Evolutionary conservation across 1,140 invertebrate species (phyloP), one percentile per base, ranked within the genome.

Genomic region (Drusus annulatus): DNA sequence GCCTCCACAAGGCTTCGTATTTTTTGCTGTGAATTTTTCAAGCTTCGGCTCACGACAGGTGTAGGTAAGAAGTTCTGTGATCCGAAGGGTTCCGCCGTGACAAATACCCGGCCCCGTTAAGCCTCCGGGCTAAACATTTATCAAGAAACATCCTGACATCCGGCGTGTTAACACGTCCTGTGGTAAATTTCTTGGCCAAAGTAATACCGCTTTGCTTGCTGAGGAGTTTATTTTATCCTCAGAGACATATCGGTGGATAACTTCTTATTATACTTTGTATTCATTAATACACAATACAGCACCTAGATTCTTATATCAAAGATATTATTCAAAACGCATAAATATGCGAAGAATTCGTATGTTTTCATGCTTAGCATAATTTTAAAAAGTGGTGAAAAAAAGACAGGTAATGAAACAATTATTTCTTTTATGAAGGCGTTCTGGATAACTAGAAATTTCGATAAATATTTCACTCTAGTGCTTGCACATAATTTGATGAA

Each of bases 131-230:
- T 74, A 50, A 74, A 56, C 69, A 74, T 74, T 74, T 74, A 51
- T 74, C 69, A 74, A 74, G 69, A 56, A 74, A 56, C 69, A 56
- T 74, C 69, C 19, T n/a, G 69, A 69, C 65, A 69, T 69, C 31
- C 52, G 23, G 52, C 50, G 69, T 74, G 69, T 74, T 74, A 74
- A 74, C 69, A 74, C 69, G 54, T 54, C 69, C 69, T 19, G 54
- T n/a, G 52, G 69, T 74, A 74, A 74, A 74, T 74, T 54, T 56
- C 69, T 56, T 51, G 23, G 50, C 23, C 69, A 25, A 51, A 74
- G 50, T 74, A n/a, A 54, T 51, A 74, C 65, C 65, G 65, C 65
- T 69, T 69, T 69, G 45, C 65, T 69, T 50, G 36, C 65, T 15
- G 28, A 7, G 19, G 45, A 69, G 31, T 69, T 69, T 69, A 13